A percentile compares a stretch with the other conserved stretches of the same genome.
Evolutionary conservation across 2,888 invertebrate species (phyloP).

Genomic region (Netelia melanura): DNA sequence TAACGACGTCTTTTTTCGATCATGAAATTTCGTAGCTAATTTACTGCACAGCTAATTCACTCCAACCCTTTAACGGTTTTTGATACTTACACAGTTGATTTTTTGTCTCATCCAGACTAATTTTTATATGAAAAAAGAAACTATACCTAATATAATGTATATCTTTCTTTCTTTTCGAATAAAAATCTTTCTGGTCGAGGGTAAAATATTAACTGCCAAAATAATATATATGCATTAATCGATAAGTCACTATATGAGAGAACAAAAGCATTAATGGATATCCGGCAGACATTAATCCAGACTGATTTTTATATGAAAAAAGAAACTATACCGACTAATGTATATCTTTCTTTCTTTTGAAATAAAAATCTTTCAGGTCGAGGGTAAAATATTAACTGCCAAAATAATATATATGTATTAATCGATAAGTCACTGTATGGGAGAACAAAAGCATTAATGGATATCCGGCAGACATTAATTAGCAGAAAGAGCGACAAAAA

Average conservation of each 20-base stretch:
- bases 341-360: no score
- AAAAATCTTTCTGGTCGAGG: no score
- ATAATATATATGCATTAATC: no score
- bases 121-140: no score
- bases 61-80: background rate
- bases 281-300: background rate
- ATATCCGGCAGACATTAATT: background rate
- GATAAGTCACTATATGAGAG: background rate
- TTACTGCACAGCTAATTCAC: background rate
- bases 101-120: background rate
- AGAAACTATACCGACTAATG: no score
- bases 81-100: background rate
- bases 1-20: constrained; percentile 19
- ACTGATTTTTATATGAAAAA: no score
- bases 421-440: background rate
- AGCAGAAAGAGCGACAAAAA: background rate
- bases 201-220: no score
- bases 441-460: background rate
- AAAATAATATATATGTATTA: no score
- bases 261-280: background rate
- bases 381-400: no score
- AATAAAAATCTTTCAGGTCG: no score
- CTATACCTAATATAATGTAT: no score
- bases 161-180: no score
- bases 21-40: constrained; percentile 23